phyloP scores from a whole-genome alignment of 2,113 vertebrate species.

The Naja naja region DNA sequence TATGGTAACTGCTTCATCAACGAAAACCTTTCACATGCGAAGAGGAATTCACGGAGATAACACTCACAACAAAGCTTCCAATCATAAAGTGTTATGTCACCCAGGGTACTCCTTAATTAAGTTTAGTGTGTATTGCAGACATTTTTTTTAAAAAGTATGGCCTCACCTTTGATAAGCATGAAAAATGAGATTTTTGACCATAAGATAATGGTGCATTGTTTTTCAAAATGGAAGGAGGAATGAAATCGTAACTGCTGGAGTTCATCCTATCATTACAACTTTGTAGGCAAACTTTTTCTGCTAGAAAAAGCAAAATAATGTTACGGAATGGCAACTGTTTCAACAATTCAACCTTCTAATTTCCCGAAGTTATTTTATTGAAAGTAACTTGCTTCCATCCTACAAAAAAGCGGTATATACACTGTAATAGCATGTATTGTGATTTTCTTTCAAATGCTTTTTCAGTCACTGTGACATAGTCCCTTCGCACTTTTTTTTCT shows the following conservation, averaged over 20 bases:
- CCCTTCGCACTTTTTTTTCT: neutral
- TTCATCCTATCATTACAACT: neutral
- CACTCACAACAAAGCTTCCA: neutral
- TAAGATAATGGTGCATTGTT: neutral
- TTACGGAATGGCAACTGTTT: neutral
- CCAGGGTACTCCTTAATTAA: neutral
- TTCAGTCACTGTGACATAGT: neutral
- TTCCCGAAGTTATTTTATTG: neutral
- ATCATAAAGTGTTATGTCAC: neutral
- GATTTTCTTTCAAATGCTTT: neutral
- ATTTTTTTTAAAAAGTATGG: neutral
- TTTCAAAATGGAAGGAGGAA: neutral
- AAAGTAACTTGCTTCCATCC: neutral
- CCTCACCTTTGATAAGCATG: neutral
- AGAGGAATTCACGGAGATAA: neutral
- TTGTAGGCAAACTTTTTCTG: neutral
- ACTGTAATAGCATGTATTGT: neutral
- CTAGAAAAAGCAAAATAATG: neutral
- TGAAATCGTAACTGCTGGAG: neutral
- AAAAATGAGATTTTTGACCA: neutral
- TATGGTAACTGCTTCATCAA: neutral
- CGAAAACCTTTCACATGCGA: neutral
- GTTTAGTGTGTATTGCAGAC: neutral
- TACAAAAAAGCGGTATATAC: neutral
- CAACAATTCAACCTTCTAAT: neutral